A percentile compares a stretch with the other conserved stretches of the same genome.
phyloP scores from a whole-genome alignment of 2,797 vertebrate species.

The Chromobotia macracanthus region DNA sequence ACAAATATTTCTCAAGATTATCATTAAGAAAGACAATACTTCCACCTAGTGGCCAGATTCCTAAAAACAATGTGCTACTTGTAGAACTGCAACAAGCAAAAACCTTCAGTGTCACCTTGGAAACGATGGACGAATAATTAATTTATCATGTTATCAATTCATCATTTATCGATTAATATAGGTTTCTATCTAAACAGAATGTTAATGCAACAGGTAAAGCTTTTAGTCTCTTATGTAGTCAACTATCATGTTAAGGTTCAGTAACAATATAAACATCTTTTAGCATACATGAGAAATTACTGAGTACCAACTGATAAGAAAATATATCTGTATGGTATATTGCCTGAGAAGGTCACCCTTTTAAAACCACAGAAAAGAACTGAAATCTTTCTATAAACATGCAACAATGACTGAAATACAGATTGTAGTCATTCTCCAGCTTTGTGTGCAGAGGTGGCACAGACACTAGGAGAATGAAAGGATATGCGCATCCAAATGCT shows the following conservation, averaged over 20 bases:
- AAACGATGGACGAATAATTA: background rate
- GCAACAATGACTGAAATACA: conserved; percentile 14
- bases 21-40: conserved; percentile 9
- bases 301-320: background rate
- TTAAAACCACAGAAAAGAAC: background rate
- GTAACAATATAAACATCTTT: background rate
- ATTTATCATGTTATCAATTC: too few relatives aligned
- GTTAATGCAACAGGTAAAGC: background rate
- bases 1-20: background rate
- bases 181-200: background rate
- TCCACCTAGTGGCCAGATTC: conserved; percentile 45
- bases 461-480: conserved; percentile 53
- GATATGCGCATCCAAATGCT: conserved; percentile 61
- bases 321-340: background rate
- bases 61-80: background rate
- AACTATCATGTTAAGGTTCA: background rate
- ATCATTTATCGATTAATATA: background rate
- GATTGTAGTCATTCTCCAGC: conserved; percentile 30
- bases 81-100: background rate
- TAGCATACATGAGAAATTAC: background rate
- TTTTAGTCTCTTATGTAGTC: background rate
- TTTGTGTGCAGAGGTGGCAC: conserved; percentile 15
- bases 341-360: background rate
- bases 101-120: background rate
- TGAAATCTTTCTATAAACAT: conserved; percentile 5